A percentile compares a stretch with the other conserved stretches of the same genome.
These are phyloP conservation scores for Danio kyathit DNA, from an alignment of 2,797 vertebrate species.

Conservation along the genomic window DNA sequence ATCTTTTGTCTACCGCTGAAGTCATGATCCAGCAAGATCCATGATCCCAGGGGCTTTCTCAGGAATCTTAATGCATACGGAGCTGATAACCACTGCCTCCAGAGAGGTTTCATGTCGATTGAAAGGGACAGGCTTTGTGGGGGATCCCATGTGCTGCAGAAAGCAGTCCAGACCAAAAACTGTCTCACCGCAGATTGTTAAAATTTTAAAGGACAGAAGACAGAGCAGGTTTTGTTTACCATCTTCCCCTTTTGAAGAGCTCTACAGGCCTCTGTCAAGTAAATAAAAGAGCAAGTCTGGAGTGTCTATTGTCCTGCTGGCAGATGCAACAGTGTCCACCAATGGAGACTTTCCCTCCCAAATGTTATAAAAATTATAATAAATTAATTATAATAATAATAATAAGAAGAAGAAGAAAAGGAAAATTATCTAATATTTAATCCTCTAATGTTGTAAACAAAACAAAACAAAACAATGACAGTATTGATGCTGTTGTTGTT, in stretches of 20 bases:
- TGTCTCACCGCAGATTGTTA: neutral
- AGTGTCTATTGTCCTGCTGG: too few species aligned
- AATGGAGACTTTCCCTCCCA: too few species aligned
- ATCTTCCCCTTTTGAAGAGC: neutral
- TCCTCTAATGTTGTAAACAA: too few species aligned
- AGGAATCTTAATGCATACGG: neutral
- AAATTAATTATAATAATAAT: too few species aligned
- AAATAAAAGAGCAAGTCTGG: neutral
- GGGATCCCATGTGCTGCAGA: neutral
- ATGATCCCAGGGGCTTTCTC: constrained; percentile 1
- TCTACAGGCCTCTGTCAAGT: neutral
- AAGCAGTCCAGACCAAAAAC: neutral
- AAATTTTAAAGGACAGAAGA: neutral
- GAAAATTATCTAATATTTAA: too few species aligned
- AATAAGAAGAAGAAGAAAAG: too few species aligned
- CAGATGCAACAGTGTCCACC: too few species aligned
- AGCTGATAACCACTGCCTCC: neutral
- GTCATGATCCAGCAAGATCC: neutral
- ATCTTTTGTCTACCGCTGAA: constrained; percentile 12
- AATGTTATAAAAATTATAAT: too few species aligned
- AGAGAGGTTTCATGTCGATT: constrained; percentile 7
- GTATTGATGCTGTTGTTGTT: too few species aligned
- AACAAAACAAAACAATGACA: too few species aligned
- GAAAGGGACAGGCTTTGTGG: constrained; percentile 7
- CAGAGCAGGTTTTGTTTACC: neutral